Percentiles rank a stretch among this genome's conserved stretches.
Conservation (phyloP, 2,888 invertebrate species). For the Platycheirus rosarum region DNA sequence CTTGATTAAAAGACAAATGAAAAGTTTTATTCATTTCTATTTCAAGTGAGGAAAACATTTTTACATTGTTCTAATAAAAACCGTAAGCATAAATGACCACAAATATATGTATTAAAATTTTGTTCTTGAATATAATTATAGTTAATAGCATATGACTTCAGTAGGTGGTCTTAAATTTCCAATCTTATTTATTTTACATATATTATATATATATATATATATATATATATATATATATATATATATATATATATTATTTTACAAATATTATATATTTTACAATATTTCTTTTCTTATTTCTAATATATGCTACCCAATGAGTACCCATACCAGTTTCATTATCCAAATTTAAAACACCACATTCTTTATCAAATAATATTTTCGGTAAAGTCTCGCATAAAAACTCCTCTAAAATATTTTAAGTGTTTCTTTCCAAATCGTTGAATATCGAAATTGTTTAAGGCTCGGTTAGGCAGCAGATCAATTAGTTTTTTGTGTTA, state of each 20-base stretch:
- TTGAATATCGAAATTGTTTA: not conserved
- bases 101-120: conserved; percentile 63
- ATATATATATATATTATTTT: too few species aligned
- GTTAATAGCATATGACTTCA: conserved; percentile 77
- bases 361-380: too few species aligned
- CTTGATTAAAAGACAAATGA: conserved; percentile 19
- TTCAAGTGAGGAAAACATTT: not conserved
- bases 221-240: too few species aligned
- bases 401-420: not conserved
- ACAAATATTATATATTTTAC: conserved; percentile 76
- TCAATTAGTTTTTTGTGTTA: not conserved
- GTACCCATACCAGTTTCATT: not conserved
- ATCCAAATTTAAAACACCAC: too few species aligned
- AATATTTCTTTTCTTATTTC: not conserved
- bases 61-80: conserved; percentile 40
- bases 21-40: conserved; percentile 11
- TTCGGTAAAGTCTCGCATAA: too few species aligned
- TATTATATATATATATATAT: too few species aligned
- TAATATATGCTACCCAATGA: not conserved
- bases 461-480: not conserved
- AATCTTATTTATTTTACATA: too few species aligned
- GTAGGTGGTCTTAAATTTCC: conserved; percentile 76
- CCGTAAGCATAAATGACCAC: conserved; percentile 77
- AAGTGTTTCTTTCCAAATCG: conserved; percentile 2
- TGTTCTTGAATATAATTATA: conserved; percentile 77